Conservation (phyloP, 2,113 vertebrate species). For the Hiodon tergisus region DNA sequence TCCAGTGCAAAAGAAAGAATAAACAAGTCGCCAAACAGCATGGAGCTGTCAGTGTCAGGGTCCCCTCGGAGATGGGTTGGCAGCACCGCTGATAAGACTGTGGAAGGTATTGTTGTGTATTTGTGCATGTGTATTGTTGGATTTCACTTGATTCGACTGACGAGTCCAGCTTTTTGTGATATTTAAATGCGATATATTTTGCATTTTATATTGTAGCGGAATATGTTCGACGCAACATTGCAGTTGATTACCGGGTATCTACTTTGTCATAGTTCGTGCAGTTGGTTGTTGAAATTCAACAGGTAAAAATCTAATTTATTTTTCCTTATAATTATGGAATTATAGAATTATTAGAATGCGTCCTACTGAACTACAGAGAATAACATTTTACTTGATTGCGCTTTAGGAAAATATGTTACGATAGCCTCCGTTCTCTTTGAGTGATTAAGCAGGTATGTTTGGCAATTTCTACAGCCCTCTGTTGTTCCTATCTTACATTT, state of each 20-base stretch:
- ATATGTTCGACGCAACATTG: too few relatives aligned
- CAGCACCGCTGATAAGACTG: conserved; percentile 7
- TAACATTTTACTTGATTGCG: too few relatives aligned
- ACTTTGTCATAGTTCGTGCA: not conserved
- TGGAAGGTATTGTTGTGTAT: conserved; percentile 1
- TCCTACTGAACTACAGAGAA: too few relatives aligned
- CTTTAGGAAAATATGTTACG: too few relatives aligned
- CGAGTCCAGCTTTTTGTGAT: not conserved
- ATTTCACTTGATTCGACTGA: not conserved
- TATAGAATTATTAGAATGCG: too few relatives aligned
- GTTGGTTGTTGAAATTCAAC: conserved; percentile 11
- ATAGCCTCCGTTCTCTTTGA: too few relatives aligned
- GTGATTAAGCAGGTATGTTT: too few relatives aligned
- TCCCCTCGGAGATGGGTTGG: conserved; percentile 1
- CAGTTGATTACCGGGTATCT: not conserved
- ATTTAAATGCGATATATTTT: conserved; percentile 1
- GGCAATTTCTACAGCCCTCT: too few relatives aligned
- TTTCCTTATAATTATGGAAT: too few relatives aligned
- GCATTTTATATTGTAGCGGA: too few relatives aligned
- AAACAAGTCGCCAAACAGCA: not conserved
- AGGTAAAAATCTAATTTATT: conserved; percentile 14
- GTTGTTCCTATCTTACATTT: too few relatives aligned
- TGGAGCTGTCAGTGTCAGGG: conserved; percentile 17
- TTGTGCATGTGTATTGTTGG: not conserved
- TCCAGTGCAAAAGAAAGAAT: conserved; percentile 12